Base-by-base conservation (phyloP, 2,797 vertebrate species). In the Antennarius maculatus region DNA sequence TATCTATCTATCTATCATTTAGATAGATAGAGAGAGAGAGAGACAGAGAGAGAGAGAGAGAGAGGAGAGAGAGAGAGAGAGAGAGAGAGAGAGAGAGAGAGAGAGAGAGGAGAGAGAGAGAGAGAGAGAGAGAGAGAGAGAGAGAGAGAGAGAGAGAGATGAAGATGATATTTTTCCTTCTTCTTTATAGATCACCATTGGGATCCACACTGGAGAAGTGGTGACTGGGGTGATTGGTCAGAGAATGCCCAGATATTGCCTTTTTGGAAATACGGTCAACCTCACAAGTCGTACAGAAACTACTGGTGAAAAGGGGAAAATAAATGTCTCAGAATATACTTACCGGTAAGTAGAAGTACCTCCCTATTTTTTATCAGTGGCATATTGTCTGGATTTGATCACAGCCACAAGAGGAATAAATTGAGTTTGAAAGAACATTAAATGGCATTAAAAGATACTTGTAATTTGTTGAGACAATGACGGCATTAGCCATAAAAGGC, bases 231-330 rank as follows among this genome's bases (percentile, higher is more conserved):
- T 99, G 77, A 99, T 99, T 57, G 98, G 98, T 29, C 98, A 99
- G 84, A 94, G 98, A 84, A 99, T 99, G 98, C 98, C 98, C 46
- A 95, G 97, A 50, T 99, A 97, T 69, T 99, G 98, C 86, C 95
- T 99, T 54, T 99, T 99, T 85, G 97, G 98, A 80, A 99, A 99
- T 76, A 99, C 97, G 0, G 98, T 99, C 81, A 99, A 99, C 88
- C 94, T 99, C 82, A 99, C 98, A 14, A 99, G 98, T 90, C 95
- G 98, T 75, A 99, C 98, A 51, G 98, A 99, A 92, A 99, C 98
- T 51, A 99, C 98, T 0, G 98, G 98, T 55, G 96, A 97, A 80
- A 99, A 96, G 59, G 98, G 97, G 16, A 96, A 92, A 88, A 99
- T 99, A 72, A 98, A 99, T 13, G 94, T 99, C 31, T 99, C 98